A percentile compares a stretch with the other conserved stretches of the same genome.
These are phyloP conservation scores for Colinus virginianus DNA, from an alignment of 2,113 vertebrate genomes.

Conservation along the genomic window DNA sequence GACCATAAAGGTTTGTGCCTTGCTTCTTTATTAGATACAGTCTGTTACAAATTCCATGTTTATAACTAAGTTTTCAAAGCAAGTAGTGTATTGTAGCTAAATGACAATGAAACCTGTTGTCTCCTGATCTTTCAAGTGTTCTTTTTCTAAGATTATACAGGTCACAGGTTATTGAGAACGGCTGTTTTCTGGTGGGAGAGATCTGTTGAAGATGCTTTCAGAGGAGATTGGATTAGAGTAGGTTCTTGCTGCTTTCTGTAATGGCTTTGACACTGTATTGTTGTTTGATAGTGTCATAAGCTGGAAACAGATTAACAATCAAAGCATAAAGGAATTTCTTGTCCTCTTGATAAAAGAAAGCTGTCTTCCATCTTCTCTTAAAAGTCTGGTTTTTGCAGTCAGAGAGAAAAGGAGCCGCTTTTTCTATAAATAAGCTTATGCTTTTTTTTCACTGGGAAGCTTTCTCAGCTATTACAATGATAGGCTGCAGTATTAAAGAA, in stretches of 20 bases:
- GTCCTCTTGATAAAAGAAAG: background rate
- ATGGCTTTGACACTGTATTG: background rate
- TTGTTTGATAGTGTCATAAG: background rate
- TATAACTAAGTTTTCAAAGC: background rate
- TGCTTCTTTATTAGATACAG: background rate
- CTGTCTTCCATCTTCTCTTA: background rate
- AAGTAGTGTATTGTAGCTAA: background rate
- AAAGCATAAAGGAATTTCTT: background rate
- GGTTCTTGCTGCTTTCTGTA: background rate
- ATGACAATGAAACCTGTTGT: background rate
- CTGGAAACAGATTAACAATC: background rate
- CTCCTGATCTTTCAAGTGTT: background rate
- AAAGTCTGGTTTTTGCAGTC: background rate
- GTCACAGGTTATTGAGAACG: background rate
- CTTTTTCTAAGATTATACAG: background rate
- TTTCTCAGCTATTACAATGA: background rate
- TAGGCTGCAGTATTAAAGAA: background rate
- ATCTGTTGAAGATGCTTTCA: background rate
- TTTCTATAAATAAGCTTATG: background rate
- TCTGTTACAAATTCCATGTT: background rate
- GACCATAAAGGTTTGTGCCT: background rate
- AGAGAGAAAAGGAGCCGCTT: fast-evolving
- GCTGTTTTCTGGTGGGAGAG: background rate
- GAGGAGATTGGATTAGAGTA: background rate
- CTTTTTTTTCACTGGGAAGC: background rate